Percentiles rank a stretch among this genome's conserved stretches.
These are phyloP conservation scores for Choristoneura fumiferana DNA, from an alignment of 1,140 invertebrate species.

Conservation along the genomic window DNA sequence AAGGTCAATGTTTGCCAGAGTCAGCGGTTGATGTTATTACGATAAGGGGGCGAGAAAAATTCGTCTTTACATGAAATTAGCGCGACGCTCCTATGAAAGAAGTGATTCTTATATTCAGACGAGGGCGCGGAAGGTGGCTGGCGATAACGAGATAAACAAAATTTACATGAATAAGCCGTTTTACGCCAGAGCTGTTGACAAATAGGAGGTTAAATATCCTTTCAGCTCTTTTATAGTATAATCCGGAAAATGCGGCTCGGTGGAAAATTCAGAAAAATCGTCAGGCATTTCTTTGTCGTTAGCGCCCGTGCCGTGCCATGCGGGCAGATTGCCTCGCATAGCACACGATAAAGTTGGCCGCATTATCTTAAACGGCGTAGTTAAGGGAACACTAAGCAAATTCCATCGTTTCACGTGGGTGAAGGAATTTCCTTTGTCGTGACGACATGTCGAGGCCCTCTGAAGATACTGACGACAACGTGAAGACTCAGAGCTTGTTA, in stretches of 20 bases:
- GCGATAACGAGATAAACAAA: constrained; percentile 13
- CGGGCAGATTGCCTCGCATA: not conserved
- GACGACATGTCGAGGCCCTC: not conserved
- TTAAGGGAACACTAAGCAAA: constrained; percentile 6
- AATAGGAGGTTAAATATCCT: not conserved
- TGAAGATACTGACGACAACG: not conserved
- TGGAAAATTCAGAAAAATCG: not conserved
- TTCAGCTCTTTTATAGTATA: not conserved
- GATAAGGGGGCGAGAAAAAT: constrained; percentile 16
- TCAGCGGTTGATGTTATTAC: constrained; percentile 56
- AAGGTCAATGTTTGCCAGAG: constrained; percentile 73
- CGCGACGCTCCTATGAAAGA: not conserved
- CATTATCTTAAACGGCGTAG: constrained; percentile 16
- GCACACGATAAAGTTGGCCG: not conserved
- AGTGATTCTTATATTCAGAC: not conserved
- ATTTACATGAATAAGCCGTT: constrained; percentile 10
- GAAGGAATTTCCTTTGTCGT: constrained; percentile 13
- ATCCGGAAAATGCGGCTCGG: no score
- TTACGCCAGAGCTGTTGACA: not conserved
- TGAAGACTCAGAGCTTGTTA: not conserved
- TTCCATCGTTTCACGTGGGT: constrained; percentile 1
- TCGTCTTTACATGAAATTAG: not conserved
- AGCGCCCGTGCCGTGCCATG: not conserved
- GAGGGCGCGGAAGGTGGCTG: constrained; percentile 5
- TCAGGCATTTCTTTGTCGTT: not conserved